These are phyloP conservation scores for Cossypha heuglini DNA, from an alignment of 2,797 vertebrate genomes.

Conservation along the genomic window DNA sequence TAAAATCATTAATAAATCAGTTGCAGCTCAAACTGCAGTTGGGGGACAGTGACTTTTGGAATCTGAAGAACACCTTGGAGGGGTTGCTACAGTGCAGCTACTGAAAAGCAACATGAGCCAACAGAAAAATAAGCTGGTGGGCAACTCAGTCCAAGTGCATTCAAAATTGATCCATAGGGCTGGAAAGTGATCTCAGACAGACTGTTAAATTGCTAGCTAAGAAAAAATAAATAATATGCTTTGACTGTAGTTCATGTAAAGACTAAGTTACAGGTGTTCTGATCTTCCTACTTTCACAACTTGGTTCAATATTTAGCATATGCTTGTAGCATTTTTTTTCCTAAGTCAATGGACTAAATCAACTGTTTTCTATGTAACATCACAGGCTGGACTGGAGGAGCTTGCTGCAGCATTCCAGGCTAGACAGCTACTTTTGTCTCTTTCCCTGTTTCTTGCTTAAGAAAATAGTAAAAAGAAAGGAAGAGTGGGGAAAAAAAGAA, in stretches of 20 bases:
- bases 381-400: conserved; percentile 33
- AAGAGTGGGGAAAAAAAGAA: conserved; percentile 27
- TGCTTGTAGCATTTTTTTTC: conserved; percentile 15
- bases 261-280: conserved; percentile 20
- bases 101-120: not conserved
- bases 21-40: not conserved
- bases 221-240: not conserved
- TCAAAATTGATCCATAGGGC: not conserved
- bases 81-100: not conserved
- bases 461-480: conserved; percentile 33
- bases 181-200: not conserved
- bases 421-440: conserved; percentile 45
- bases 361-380: conserved; percentile 50
- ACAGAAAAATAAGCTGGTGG: not conserved
- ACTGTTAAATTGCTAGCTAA: not conserved
- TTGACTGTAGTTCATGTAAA: not conserved
- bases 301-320: conserved; percentile 60
- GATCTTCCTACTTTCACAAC: conserved; percentile 4
- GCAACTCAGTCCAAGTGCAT: not conserved
- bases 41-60: not conserved
- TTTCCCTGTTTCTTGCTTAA: not conserved
- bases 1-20: not conserved
- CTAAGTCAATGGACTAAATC: conserved; percentile 62
- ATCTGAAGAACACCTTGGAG: not conserved
- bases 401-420: conserved; percentile 28